Percentiles rank a stretch among this genome's conserved stretches.
Conservation (phyloP, 2,888 invertebrate genomes). For the Tortrix viridana region DNA sequence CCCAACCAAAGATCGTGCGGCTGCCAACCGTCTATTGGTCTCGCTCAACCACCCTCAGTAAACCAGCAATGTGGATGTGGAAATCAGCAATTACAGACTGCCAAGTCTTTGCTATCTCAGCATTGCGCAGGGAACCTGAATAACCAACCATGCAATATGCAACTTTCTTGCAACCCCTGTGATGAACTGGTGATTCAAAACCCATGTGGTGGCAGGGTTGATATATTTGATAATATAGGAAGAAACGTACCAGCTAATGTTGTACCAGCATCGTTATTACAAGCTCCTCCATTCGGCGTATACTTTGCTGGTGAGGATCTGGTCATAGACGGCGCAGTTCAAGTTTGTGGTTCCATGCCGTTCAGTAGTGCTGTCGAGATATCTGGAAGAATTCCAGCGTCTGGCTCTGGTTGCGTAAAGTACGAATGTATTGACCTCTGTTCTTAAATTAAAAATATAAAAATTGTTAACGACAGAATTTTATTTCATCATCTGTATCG, state of each 20-base stretch:
- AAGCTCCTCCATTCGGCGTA: slow-evolving; percentile 37
- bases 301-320: slow-evolving; percentile 38
- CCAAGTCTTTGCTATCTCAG: neutral
- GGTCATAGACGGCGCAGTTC: slow-evolving; percentile 38
- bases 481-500: too few relatives aligned
- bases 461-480: neutral
- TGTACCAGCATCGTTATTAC: slow-evolving; percentile 20
- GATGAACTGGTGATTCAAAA: neutral
- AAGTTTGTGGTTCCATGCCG: slow-evolving; percentile 39
- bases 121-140: neutral
- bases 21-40: neutral
- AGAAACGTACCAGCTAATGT: neutral
- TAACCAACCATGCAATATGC: neutral
- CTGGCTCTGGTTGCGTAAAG: slow-evolving; percentile 10
- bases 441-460: slow-evolving; percentile 4
- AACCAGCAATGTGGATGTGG: neutral
- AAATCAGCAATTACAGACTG: neutral
- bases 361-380: slow-evolving; percentile 36
- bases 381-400: slow-evolving; percentile 16
- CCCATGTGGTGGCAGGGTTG: neutral
- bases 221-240: neutral
- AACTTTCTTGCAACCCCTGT: neutral
- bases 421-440: slow-evolving; percentile 17
- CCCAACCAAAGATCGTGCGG: neutral
- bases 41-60: neutral